Evolutionary conservation across 2,113 vertebrate genomes (phyloP).

Genomic region (Sceloporus tristichus): DNA sequence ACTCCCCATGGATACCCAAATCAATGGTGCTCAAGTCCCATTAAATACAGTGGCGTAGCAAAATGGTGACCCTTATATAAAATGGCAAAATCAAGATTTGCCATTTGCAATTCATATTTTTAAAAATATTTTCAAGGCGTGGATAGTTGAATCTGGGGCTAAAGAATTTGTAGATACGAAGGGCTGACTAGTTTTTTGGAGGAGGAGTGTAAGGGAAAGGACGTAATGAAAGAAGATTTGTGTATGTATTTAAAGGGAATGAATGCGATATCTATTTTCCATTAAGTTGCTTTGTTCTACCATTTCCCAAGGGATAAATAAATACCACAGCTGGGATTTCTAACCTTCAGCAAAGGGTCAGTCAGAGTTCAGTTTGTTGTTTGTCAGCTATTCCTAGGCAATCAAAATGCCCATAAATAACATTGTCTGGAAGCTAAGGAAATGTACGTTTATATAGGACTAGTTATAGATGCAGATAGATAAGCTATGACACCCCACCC

Average conservation of each 20-base stretch:
- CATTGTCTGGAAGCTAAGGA: not conserved
- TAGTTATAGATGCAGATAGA: not conserved
- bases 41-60: too few species aligned
- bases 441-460: not conserved
- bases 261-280: not conserved
- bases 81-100: too few species aligned
- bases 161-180: too few species aligned
- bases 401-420: constrained; percentile 5
- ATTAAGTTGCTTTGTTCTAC: not conserved
- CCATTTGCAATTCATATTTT: too few species aligned
- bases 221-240: not conserved
- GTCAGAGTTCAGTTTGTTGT: not conserved
- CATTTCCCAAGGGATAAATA: not conserved
- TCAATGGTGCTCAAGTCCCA: too few species aligned
- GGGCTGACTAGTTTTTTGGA: not conserved
- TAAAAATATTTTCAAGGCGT: too few species aligned
- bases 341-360: not conserved
- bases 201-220: too few species aligned
- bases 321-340: not conserved
- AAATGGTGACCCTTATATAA: too few species aligned
- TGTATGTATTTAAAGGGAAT: not conserved
- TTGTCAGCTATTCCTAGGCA: not conserved
- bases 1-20: too few species aligned
- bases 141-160: too few species aligned
- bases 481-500: not conserved